Base-by-base conservation (phyloP, 2,797 vertebrate species). In the Phoebastria nigripes region DNA sequence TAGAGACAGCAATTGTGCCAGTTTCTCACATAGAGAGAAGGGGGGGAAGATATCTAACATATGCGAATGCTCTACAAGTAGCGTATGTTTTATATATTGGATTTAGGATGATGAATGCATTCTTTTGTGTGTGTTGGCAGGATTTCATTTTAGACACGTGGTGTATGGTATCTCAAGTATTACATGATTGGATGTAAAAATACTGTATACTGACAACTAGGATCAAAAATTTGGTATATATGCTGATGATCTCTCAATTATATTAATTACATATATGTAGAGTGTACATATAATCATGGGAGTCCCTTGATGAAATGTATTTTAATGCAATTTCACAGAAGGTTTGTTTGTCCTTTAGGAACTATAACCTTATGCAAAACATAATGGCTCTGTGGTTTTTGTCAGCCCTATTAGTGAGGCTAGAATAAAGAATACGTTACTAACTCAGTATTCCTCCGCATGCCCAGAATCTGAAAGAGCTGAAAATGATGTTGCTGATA, bases 1-100 rank as follows among this genome's bases (percentile, higher is more conserved):
- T 65, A 62, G 61, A 81, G 37, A 44, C 35, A 81, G 28, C 56
- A 69, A 4, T 58, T 80, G 12, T 78, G 76, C 35, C 72, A 52
- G 42, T 74, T 96, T 83, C 58, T 77, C 52, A 65, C 46, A 35
- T 0, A 29, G 29, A 85, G 66, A 56, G 39, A 73, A 94, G 44
- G 65, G 55, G 41, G 66, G 35, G 37, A 89, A 76, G 22, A 15
- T 67, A 61, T 52, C 55, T 72, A 51, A 79, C 87, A 70, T 33
- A 70, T 58, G 65, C 33, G 37, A 74, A n/a, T 54, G 78, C 24
- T 96, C 49, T 74, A 20, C 35, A 58, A 83, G 54, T 31, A 93
- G 28, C 82, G 52, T 89, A 83, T 94, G 63, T 72, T 94, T 93
- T 76, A 44, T 79, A 79, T 92, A 86, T 79, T 88, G 28, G 62